Conservation (phyloP, 2,113 vertebrate species). For the Pelodiscus sinensis region DNA sequence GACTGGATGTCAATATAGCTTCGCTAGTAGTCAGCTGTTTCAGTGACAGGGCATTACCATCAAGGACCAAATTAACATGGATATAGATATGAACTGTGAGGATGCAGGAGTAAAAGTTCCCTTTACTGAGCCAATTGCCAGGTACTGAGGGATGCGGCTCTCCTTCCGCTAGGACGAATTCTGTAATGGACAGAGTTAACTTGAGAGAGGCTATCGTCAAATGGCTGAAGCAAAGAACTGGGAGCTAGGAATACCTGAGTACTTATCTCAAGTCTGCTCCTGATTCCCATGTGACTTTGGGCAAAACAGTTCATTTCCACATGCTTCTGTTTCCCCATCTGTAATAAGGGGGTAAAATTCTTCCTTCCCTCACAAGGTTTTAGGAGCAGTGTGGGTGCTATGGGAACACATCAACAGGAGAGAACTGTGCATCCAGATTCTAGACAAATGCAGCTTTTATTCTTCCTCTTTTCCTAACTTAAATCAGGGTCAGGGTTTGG, state of each 20-base stretch:
- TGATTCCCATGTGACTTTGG: background rate
- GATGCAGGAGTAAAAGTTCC: background rate
- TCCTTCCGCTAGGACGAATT: background rate
- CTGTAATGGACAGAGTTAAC: background rate
- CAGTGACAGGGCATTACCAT: background rate
- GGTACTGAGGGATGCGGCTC: background rate
- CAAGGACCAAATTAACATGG: background rate
- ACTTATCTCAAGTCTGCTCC: background rate
- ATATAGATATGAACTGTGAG: background rate
- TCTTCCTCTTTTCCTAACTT: too few species aligned
- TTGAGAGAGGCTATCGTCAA: background rate
- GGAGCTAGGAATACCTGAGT: background rate
- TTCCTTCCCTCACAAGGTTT: background rate
- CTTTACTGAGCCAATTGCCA: background rate
- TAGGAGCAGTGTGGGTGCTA: background rate
- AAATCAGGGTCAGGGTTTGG: too few species aligned
- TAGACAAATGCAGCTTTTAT: background rate
- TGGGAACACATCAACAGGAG: background rate
- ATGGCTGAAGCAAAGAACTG: background rate
- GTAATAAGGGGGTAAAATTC: background rate
- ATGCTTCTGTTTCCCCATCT: background rate
- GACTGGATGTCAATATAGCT: background rate
- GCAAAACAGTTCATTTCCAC: background rate
- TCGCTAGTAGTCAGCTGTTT: background rate
- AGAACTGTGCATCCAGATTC: background rate